phyloP scores from a whole-genome alignment of 2,888 invertebrate species.

The Melanotus villosus region DNA sequence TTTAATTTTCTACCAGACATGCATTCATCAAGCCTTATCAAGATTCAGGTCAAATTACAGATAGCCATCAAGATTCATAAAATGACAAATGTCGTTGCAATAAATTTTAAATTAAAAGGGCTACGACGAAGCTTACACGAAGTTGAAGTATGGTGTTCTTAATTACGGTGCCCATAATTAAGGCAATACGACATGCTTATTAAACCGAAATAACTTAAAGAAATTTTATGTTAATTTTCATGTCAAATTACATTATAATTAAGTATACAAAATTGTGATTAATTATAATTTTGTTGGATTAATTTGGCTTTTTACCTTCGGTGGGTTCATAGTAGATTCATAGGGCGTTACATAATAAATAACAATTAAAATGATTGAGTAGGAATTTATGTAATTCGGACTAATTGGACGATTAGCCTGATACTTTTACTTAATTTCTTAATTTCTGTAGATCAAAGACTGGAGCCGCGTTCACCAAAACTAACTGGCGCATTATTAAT shows the following conservation, averaged over 20 bases:
- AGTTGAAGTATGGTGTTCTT: constrained; percentile 43
- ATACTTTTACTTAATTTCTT: constrained; percentile 26
- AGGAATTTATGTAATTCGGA: constrained; percentile 26
- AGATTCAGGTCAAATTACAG: constrained; percentile 6
- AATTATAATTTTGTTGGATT: constrained; percentile 37
- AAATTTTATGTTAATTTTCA: constrained; percentile 58
- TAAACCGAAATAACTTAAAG: constrained; percentile 61
- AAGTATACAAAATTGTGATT: constrained; percentile 48
- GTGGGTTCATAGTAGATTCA: constrained; percentile 1
- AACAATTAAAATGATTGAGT: constrained; percentile 33
- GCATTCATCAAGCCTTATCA: not conserved
- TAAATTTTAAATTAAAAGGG: constrained; percentile 20
- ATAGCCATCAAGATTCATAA: not conserved
- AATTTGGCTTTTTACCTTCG: constrained; percentile 15
- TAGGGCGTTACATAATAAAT: constrained; percentile 29
- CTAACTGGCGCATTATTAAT: constrained; percentile 12
- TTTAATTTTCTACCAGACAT: too few relatives aligned
- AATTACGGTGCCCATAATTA: constrained; percentile 62
- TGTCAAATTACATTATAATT: constrained; percentile 44
- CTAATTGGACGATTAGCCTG: constrained; percentile 23
- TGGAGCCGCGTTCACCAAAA: constrained; percentile 15
- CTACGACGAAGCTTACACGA: constrained; percentile 43
- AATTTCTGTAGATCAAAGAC: constrained; percentile 31
- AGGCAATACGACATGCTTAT: constrained; percentile 60
- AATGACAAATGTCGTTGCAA: not conserved